Evolutionary conservation across 2,797 vertebrate genomes (phyloP).

Genomic region (Smutsia gigantea): DNA sequence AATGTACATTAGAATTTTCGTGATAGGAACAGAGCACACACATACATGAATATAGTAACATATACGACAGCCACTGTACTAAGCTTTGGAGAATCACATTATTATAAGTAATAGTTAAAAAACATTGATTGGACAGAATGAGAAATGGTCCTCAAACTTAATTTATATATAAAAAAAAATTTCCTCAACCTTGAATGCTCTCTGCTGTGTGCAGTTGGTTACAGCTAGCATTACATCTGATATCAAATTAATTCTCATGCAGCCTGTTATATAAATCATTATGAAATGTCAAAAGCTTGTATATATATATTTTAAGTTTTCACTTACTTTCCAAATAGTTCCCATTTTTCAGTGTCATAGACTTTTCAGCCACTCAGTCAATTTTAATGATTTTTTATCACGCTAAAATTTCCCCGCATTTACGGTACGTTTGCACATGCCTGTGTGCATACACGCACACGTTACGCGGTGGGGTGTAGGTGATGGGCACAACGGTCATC

Average conservation of each 20-base stretch:
- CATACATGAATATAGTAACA: neutral
- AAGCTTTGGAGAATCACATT: slow-evolving; percentile 72
- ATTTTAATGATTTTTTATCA: slow-evolving; percentile 84
- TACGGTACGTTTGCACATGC: slow-evolving; percentile 34
- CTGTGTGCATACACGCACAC: accelerated
- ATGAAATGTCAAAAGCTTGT: slow-evolving; percentile 85
- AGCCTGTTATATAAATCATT: slow-evolving; percentile 88
- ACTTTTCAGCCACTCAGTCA: slow-evolving; percentile 81
- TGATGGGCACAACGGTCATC: neutral
- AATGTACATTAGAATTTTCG: neutral
- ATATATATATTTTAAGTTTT: slow-evolving; percentile 83
- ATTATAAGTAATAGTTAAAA: slow-evolving; percentile 83
- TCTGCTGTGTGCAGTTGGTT: slow-evolving; percentile 80
- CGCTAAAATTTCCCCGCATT: slow-evolving; percentile 73
- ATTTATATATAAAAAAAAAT: slow-evolving; percentile 78
- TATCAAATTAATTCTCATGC: slow-evolving; percentile 87
- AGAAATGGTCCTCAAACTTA: slow-evolving; percentile 79
- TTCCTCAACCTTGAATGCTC: slow-evolving; percentile 76
- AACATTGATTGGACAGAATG: slow-evolving; percentile 82
- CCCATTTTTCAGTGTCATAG: slow-evolving; percentile 88
- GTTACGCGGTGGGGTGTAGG: neutral
- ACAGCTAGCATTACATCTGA: slow-evolving; percentile 80
- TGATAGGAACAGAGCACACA: neutral
- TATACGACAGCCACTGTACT: slow-evolving; percentile 41
- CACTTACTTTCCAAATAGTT: slow-evolving; percentile 87